Evolutionary conservation across 2,113 vertebrate species (phyloP), one percentile per base, ranked within the genome.

Genomic region (Hypocryptadius cinnamomeus): DNA sequence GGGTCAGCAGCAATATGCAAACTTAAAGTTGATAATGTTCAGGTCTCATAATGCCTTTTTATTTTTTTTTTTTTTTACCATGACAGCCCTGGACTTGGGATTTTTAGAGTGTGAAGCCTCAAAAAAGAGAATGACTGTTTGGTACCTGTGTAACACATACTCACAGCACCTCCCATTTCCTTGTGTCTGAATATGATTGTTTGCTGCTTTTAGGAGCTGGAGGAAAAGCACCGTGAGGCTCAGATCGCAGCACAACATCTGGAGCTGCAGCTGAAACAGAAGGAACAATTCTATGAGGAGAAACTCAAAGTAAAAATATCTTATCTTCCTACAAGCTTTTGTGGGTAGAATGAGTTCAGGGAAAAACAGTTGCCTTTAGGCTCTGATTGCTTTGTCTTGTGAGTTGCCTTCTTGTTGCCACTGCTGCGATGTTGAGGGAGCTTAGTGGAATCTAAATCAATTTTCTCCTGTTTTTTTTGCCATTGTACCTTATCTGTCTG

Each of bases 271-370:
- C 97, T 99, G 97, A 99, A 99, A 85, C 99, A 99, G 97, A 99
- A 99, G 85, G 99, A 99, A 60, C 98, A 98, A 96, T 98, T 99
- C 92, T 99, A 98, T 44, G 99, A 99, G 89, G 99, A 99, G 92
- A 99, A 99, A 97, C 99, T 99, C 94, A 99, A 99, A 98, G 99
- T 99, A 98, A 98, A 95, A 91, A 92, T 57, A 82, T 57, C 88
- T 96, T 95, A 35, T 71, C 37, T 80, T 92, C 71, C 77, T 72
- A 47, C 60, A 79, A 63, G 33, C 15, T 76, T 74, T 42, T 77
- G 13, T 30, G 76, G 76, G 66, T 63, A 44, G 19, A 42, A 16
- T 44, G 45, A 13, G 28, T 80, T 94, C 60, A 90, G 85, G 70
- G 77, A 28, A 72, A 64, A 94, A 3, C 33, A 74, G 45, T 73